Evolutionary conservation across 1,140 invertebrate species (phyloP).

Genomic region (Octopus sinensis): DNA sequence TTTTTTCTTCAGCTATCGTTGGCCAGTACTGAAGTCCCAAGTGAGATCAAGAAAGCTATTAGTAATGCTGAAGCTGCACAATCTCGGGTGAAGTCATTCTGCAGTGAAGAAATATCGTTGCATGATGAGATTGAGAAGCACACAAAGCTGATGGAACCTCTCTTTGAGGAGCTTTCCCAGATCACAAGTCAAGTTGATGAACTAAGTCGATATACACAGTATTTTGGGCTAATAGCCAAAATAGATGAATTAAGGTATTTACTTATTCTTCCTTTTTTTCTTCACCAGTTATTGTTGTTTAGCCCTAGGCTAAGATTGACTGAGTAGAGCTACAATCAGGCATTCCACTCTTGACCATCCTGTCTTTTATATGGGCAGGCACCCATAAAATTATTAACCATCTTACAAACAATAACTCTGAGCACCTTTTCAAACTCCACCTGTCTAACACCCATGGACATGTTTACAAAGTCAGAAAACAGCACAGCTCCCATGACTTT

Average conservation of each 20-base stretch:
- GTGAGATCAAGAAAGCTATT: slow-evolving; percentile 64
- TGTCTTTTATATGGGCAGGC: too few relatives aligned
- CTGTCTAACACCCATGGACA: too few relatives aligned
- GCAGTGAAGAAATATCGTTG: slow-evolving; percentile 58
- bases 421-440: too few relatives aligned
- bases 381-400: too few relatives aligned
- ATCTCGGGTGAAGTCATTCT: slow-evolving; percentile 59
- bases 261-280: not conserved
- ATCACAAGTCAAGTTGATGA: slow-evolving; percentile 64
- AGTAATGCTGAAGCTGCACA: slow-evolving; percentile 61
- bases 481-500: too few relatives aligned
- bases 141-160: slow-evolving; percentile 58
- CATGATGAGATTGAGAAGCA: slow-evolving; percentile 58
- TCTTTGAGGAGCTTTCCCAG: slow-evolving; percentile 58
- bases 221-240: slow-evolving; percentile 66
- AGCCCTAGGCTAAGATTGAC: too few relatives aligned
- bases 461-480: too few relatives aligned
- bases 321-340: too few relatives aligned
- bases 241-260: slow-evolving; percentile 67
- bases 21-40: slow-evolving; percentile 63
- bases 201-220: slow-evolving; percentile 65
- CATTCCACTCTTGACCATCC: too few relatives aligned
- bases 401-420: too few relatives aligned
- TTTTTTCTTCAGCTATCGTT: slow-evolving; percentile 61
- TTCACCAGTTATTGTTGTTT: too few relatives aligned